Percentiles rank a stretch among this genome's conserved stretches.
phyloP scores from a whole-genome alignment of 23 tunicate species.

The Ascidia mentula region DNA sequence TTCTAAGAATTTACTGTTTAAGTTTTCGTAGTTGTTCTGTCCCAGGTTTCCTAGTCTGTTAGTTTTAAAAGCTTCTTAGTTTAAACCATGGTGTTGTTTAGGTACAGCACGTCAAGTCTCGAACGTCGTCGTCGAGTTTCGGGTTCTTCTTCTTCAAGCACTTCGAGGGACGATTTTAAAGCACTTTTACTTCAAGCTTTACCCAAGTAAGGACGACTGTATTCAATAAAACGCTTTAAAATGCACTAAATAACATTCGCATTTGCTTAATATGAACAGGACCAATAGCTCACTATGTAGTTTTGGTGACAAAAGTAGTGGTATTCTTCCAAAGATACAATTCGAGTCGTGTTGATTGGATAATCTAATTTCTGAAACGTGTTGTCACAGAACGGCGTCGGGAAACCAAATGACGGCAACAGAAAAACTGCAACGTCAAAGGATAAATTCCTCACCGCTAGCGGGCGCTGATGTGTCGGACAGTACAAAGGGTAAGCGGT shows the following conservation, averaged over 20 bases:
- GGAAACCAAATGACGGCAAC: constrained; percentile 83
- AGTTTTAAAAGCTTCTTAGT: too few species aligned
- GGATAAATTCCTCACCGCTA: constrained; percentile 3
- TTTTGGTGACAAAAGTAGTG: too few species aligned
- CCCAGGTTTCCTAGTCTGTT: too few species aligned
- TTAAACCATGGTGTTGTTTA: not conserved
- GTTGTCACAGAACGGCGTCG: constrained; percentile 45
- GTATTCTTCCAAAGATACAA: too few species aligned
- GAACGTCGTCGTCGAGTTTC: constrained; percentile 39
- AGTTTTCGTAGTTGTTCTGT: too few species aligned
- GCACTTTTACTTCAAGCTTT: constrained; percentile 79
- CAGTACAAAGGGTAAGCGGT: constrained; percentile 5
- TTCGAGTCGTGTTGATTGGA: too few species aligned
- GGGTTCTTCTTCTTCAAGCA: constrained; percentile 12
- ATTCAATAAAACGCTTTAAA: too few species aligned
- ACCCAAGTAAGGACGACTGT: constrained; percentile 50
- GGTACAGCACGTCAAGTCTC: constrained; percentile 37
- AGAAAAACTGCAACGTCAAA: constrained; percentile 51
- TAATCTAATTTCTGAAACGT: too few species aligned
- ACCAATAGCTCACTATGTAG: too few species aligned
- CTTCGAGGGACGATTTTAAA: constrained; percentile 84
- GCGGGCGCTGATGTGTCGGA: constrained; percentile 14
- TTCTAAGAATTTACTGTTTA: too few species aligned
- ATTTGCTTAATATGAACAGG: too few species aligned
- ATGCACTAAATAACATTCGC: too few species aligned